Base-by-base conservation (phyloP, 1,140 invertebrate genomes). In the Ylistrum balloti region DNA sequence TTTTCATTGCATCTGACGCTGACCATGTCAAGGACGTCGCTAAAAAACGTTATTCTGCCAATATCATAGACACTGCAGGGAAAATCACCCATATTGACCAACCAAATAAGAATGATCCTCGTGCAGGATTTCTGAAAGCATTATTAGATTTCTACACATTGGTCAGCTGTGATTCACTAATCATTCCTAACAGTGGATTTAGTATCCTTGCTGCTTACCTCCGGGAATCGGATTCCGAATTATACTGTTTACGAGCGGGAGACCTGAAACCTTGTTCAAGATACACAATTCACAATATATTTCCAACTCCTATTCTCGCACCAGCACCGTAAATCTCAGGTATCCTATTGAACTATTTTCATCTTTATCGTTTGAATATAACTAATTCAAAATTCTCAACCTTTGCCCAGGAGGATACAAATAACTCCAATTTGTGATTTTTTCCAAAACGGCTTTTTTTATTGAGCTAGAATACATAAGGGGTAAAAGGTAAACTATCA, bases 1-100 rank as follows among this genome's bases (percentile, higher is more conserved):
- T 90, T 34, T 90, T 90, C 33, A 56, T 90, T 33, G 89, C 89
- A 86, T 33, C 89, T 17, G 89, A 90, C 33, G 41, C 89, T 33
- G 33, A 38, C 9, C 35, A 87, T 0, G n/a, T 90, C 0, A 45
- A 45, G 28, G 48, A 33, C 15, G 22, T 33, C n/a, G 85, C 86
- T 33, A 38, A 41, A n/a, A 41, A 33, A 45, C 33, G 35, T 32
- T 87, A 86, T 38, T 28, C 20, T 32, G 35, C 41, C 10, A 85
- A 74, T 32, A 86, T 86, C 0, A 28, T 90, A 2, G 89, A 90
- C 11, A 86, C 34, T 13, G 86, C 85, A 0, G 89, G 89, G 22
- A 33, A 33, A 13, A 87, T 86, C 22, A 86, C 86, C n/a, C 89
- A 90, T n/a, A 86, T 90, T 33, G 89, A 90, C 38, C 28, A 41